phyloP scores from a whole-genome alignment of 2,888 invertebrate species.

The Geotrupes spiniger region DNA sequence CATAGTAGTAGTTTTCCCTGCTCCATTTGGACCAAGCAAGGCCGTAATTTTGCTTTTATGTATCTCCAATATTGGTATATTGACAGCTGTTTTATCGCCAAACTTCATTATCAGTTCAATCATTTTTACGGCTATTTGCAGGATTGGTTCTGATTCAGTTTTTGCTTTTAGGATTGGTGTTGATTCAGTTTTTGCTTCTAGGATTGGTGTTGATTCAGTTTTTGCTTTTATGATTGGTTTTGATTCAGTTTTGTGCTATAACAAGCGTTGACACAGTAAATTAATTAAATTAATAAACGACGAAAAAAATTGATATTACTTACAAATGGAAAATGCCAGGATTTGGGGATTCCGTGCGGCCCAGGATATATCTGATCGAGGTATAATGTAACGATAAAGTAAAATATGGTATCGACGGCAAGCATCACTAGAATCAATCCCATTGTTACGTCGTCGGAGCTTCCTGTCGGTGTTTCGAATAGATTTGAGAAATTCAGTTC shows the following conservation, averaged over 20 bases:
- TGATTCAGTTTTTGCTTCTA: too few relatives aligned
- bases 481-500: constrained; percentile 53
- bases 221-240: neutral
- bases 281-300: neutral
- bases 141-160: too few relatives aligned
- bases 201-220: neutral
- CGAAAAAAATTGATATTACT: neutral
- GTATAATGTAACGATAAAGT: constrained; percentile 58
- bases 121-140: constrained; percentile 1
- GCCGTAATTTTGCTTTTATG: constrained; percentile 83
- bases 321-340: constrained; percentile 39
- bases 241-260: neutral
- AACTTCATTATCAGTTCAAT: constrained; percentile 12
- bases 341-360: constrained; percentile 61
- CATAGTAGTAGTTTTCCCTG: constrained; percentile 61
- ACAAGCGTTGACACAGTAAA: neutral
- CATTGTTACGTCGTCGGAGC: constrained; percentile 42
- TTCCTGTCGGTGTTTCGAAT: constrained; percentile 41
- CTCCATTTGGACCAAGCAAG: constrained; percentile 68
- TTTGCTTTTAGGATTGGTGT: too few relatives aligned
- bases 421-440: constrained; percentile 51
- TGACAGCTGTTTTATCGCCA: constrained; percentile 55
- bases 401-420: constrained; percentile 52
- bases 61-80: constrained; percentile 69
- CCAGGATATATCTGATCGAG: constrained; percentile 59